A percentile compares a stretch with the other conserved stretches of the same genome.
phyloP scores from a whole-genome alignment of 2,113 vertebrate species.

The Lagenorhynchus albirostris region DNA sequence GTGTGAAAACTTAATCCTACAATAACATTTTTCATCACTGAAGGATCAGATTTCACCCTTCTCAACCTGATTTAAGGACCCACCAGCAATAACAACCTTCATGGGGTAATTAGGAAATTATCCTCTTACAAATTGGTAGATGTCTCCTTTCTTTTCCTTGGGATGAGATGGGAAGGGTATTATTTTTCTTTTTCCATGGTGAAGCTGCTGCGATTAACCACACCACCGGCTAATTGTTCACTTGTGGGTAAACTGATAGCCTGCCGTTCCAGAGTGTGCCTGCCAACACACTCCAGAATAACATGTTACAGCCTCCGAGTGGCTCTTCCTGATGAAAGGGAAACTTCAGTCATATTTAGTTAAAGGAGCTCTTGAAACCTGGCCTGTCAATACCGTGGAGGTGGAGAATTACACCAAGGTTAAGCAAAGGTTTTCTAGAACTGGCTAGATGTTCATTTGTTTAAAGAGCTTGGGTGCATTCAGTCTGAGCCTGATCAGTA shows the following conservation, averaged over 20 bases:
- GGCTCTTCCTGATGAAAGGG: constrained; percentile 17
- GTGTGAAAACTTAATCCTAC: neutral
- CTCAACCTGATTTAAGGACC: constrained; percentile 63
- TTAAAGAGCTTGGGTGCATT: neutral
- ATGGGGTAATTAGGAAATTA: constrained; percentile 65
- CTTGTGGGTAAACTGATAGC: constrained; percentile 7
- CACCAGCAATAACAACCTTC: constrained; percentile 73
- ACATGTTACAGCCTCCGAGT: neutral
- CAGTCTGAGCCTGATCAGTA: neutral
- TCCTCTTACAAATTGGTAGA: constrained; percentile 50
- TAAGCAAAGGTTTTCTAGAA: constrained; percentile 31
- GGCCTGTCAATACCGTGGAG: neutral
- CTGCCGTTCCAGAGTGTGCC: neutral
- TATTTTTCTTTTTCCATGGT: constrained; percentile 24
- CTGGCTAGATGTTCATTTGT: neutral
- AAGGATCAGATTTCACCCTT: constrained; percentile 71
- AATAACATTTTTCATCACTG: neutral
- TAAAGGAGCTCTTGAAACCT: constrained; percentile 30
- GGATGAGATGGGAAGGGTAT: constrained; percentile 41
- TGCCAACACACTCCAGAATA: neutral
- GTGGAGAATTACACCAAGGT: neutral
- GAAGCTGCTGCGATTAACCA: neutral
- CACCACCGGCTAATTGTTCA: neutral
- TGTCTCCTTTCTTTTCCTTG: constrained; percentile 60
- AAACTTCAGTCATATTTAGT: neutral